A percentile compares a stretch with the other conserved stretches of the same genome.
These are phyloP conservation scores for Cotesia vestalis DNA, from an alignment of 1,140 invertebrate species.

Conservation along the genomic window DNA sequence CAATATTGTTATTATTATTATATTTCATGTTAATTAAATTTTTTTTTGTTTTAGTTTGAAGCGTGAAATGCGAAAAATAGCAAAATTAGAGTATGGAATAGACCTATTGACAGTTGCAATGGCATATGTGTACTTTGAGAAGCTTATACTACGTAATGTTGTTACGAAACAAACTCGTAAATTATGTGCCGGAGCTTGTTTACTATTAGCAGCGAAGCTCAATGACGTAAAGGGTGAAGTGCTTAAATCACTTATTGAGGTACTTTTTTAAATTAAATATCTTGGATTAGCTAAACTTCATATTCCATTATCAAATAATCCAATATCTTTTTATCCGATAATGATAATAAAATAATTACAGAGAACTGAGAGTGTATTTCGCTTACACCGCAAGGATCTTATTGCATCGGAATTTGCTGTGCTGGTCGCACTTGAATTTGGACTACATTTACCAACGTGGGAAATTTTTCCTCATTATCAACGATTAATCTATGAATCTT, in stretches of 20 bases:
- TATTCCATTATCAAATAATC: not conserved
- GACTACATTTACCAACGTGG: conserved; percentile 88
- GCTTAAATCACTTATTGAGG: conserved; percentile 87
- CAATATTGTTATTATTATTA: no score
- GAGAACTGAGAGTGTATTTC: conserved; percentile 90
- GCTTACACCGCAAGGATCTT: conserved; percentile 90
- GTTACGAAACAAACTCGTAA: conserved; percentile 97
- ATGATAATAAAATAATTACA: conserved; percentile 59
- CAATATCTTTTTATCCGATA: no score
- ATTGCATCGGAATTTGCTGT: conserved; percentile 93
- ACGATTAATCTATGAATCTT: conserved; percentile 87
- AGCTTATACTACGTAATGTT: conserved; percentile 89
- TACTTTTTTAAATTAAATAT: conserved; percentile 50
- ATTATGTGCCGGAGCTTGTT: conserved; percentile 92
- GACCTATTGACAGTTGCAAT: conserved; percentile 94
- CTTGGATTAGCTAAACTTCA: not conserved
- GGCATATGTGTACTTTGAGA: conserved; percentile 98
- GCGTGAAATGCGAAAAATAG: conserved; percentile 94
- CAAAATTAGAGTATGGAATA: conserved; percentile 83
- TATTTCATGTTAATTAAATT: conserved; percentile 17
- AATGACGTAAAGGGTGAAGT: conserved; percentile 94
- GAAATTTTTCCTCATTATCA: conserved; percentile 96
- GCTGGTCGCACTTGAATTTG: conserved; percentile 93
- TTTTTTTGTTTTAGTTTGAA: conserved; percentile 77
- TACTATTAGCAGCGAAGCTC: conserved; percentile 93